phyloP scores from a whole-genome alignment of 2,888 invertebrate genomes.

The Diploptera punctata region DNA sequence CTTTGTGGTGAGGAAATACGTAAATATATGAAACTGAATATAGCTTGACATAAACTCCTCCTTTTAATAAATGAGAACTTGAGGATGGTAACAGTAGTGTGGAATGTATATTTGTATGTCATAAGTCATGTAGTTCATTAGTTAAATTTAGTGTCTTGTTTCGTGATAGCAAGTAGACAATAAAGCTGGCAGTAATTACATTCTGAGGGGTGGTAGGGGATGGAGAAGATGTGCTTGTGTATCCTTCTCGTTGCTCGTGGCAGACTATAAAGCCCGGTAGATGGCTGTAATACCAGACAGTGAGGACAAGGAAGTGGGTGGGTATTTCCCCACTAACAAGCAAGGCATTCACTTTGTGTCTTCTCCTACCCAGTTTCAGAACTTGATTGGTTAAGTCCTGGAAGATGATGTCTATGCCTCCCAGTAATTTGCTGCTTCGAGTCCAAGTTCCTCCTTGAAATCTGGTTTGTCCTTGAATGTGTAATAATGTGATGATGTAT shows the following conservation, averaged over 20 bases:
- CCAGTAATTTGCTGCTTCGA: constrained; percentile 16
- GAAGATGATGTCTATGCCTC: not conserved
- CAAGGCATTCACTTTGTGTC: constrained; percentile 14
- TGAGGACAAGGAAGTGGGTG: not conserved
- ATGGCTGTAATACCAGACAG: not conserved
- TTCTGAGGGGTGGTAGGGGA: too few species aligned
- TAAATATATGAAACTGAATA: too few species aligned
- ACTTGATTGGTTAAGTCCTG: constrained; percentile 21
- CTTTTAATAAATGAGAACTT: too few species aligned
- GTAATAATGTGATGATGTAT: too few species aligned
- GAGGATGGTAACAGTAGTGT: too few species aligned
- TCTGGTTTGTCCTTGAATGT: too few species aligned
- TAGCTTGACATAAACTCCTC: too few species aligned
- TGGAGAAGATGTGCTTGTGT: not conserved
- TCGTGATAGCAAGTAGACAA: not conserved
- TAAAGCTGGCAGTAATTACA: constrained; percentile 15
- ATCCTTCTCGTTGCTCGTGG: not conserved
- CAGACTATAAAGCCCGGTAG: constrained; percentile 1
- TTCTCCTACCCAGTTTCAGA: not conserved
- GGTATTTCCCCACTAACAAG: constrained; percentile 2
- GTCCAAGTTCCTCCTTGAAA: not conserved
- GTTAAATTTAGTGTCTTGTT: constrained; percentile 10
- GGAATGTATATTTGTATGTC: not conserved
- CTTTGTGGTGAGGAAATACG: too few species aligned
- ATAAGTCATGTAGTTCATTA: not conserved